Conservation (phyloP, 1,140 invertebrate genomes). For the Leptinotarsa undecemlineata region DNA sequence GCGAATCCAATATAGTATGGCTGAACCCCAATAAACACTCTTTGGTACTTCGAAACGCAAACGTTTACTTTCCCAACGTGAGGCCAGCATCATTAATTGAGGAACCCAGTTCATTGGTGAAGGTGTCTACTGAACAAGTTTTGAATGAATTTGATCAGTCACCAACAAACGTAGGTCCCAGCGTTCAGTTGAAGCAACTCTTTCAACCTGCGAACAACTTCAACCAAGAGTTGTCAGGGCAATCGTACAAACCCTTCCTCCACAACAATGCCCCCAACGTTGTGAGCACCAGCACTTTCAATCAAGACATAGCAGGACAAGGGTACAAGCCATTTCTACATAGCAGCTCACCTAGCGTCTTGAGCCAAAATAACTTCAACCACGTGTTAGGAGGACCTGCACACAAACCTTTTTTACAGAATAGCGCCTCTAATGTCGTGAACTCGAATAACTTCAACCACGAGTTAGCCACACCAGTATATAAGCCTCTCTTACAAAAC, state of each 20-base stretch:
- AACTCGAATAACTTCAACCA: conserved; percentile 8
- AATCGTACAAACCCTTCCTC: neutral
- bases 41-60: conserved; percentile 1
- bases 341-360: conserved; percentile 16
- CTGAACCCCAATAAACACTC: neutral
- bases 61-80: neutral
- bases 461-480: neutral
- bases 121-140: conserved; percentile 42
- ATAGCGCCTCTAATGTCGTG: conserved; percentile 43
- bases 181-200: conserved; percentile 44
- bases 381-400: too few relatives aligned
- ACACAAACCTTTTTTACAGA: neutral
- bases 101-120: conserved; percentile 3
- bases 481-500: neutral
- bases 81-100: neutral
- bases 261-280: neutral
- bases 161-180: conserved; percentile 42
- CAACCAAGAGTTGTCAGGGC: neutral
- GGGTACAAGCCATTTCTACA: neutral
- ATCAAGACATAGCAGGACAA: neutral
- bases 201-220: conserved; percentile 31
- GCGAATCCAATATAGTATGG: conserved; percentile 8
- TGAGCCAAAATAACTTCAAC: neutral
- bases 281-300: neutral
- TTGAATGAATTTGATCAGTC: conserved; percentile 47